Conservation (phyloP, 2,113 vertebrate species). For the Tretioscincus oriximinensis region DNA sequence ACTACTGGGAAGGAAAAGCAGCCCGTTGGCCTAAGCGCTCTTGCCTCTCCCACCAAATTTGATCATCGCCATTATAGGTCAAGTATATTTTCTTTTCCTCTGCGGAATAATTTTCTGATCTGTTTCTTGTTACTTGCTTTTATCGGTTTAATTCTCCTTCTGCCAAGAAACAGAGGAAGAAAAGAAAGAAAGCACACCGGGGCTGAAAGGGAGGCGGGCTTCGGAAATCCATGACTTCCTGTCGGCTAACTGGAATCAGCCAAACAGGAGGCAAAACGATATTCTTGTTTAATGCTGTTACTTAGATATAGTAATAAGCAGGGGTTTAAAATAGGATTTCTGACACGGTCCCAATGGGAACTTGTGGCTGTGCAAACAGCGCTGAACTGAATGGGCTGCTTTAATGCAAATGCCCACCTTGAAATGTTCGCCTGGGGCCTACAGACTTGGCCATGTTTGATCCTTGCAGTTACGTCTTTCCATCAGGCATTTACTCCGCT, state of each 20-base stretch:
- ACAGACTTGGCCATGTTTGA: not conserved
- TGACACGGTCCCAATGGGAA: not conserved
- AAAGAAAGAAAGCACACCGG: not conserved
- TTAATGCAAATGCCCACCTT: not conserved
- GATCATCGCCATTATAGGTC: slow-evolving; percentile 3
- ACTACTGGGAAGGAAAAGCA: not conserved
- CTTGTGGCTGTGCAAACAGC: not conserved
- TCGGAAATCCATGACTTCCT: slow-evolving; percentile 70
- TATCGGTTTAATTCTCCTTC: slow-evolving; percentile 50
- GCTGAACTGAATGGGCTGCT: not conserved
- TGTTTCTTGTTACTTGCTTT: slow-evolving; percentile 62
- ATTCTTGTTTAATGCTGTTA: slow-evolving; percentile 6
- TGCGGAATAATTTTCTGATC: slow-evolving; percentile 29
- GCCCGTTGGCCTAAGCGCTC: not conserved
- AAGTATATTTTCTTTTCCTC: not conserved
- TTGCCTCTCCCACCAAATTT: not conserved
- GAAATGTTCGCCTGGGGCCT: not conserved
- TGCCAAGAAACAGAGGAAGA: slow-evolving; percentile 11
- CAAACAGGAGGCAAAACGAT: slow-evolving; percentile 60
- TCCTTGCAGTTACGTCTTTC: too few species aligned
- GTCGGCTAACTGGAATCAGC: slow-evolving; percentile 65
- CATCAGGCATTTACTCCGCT: not conserved
- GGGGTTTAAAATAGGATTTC: slow-evolving; percentile 35
- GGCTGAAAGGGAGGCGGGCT: slow-evolving; percentile 39
- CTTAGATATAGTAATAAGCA: slow-evolving; percentile 26